Evolutionary conservation across 2,797 vertebrate genomes (phyloP).

Genomic region (Pelodytes ibericus): DNA sequence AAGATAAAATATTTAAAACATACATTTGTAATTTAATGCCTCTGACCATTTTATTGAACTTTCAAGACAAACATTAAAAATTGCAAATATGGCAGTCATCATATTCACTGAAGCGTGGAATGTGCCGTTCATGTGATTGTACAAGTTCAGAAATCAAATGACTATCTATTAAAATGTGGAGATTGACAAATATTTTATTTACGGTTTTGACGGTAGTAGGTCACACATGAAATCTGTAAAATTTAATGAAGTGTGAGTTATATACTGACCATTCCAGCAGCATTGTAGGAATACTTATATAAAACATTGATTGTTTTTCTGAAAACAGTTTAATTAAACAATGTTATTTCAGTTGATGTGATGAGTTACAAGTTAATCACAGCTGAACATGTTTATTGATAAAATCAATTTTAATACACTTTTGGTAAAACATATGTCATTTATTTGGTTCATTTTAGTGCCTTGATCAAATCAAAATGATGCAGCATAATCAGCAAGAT

Average conservation of each 20-base stretch:
- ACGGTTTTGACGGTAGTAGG: neutral
- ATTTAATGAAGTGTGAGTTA: neutral
- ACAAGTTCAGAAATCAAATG: neutral
- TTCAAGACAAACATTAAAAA: neutral
- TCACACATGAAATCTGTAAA: neutral
- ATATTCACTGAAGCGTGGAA: neutral
- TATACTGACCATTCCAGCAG: neutral
- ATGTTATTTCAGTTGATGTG: too few species aligned
- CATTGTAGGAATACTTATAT: neutral
- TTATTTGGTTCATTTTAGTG: too few species aligned
- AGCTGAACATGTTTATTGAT: too few species aligned
- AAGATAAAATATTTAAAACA: neutral
- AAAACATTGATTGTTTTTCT: neutral
- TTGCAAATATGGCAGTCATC: neutral
- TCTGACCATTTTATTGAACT: neutral
- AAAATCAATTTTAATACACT: too few species aligned
- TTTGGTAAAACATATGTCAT: too few species aligned
- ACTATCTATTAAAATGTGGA: neutral
- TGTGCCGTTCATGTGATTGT: neutral
- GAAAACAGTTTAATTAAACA: neutral
- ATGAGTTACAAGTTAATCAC: neutral
- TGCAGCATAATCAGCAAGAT: too few species aligned
- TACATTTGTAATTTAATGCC: neutral
- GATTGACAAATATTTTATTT: conserved; percentile 3
- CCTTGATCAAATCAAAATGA: too few species aligned